A percentile compares a stretch with the other conserved stretches of the same genome.
Conservation (phyloP, 1,140 invertebrate species). For the Aphaenogaster floridana region DNA sequence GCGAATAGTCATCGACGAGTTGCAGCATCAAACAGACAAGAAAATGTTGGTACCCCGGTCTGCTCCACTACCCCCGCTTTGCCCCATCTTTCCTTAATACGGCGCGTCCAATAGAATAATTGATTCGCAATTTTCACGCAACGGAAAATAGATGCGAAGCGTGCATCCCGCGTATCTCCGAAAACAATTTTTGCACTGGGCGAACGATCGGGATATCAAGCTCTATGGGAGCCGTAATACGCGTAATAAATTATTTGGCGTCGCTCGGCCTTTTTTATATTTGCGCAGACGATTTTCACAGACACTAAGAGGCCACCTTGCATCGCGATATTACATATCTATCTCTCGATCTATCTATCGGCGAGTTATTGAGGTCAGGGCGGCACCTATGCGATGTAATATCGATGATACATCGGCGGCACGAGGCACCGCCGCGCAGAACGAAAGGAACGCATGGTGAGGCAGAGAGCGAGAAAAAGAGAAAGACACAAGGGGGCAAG, state of each 20-base stretch:
- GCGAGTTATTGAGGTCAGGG: constrained; percentile 42
- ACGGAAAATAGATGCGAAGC: background rate
- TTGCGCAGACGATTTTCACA: constrained; percentile 1
- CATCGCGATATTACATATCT: constrained; percentile 34
- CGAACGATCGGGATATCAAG: constrained; percentile 10
- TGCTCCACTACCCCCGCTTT: too few species aligned
- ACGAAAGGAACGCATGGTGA: background rate
- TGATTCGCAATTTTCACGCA: background rate
- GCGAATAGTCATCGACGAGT: too few species aligned
- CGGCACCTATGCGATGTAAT: constrained; percentile 47
- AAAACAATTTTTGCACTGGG: background rate
- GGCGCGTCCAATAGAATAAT: background rate
- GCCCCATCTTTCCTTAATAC: background rate
- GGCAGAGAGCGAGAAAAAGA: too few species aligned
- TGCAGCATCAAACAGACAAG: too few species aligned
- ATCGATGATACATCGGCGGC: constrained; percentile 59
- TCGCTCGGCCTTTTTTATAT: constrained; percentile 22
- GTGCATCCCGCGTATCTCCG: background rate
- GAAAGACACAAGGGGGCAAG: background rate
- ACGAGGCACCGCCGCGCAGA: background rate
- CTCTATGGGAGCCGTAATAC: background rate
- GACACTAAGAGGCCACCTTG: constrained; percentile 11
- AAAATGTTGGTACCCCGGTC: too few species aligned
- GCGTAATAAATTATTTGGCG: constrained; percentile 16
- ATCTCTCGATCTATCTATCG: constrained; percentile 38